Conservation (phyloP, 2,113 vertebrate genomes). For the Lamprologus speciosus region DNA sequence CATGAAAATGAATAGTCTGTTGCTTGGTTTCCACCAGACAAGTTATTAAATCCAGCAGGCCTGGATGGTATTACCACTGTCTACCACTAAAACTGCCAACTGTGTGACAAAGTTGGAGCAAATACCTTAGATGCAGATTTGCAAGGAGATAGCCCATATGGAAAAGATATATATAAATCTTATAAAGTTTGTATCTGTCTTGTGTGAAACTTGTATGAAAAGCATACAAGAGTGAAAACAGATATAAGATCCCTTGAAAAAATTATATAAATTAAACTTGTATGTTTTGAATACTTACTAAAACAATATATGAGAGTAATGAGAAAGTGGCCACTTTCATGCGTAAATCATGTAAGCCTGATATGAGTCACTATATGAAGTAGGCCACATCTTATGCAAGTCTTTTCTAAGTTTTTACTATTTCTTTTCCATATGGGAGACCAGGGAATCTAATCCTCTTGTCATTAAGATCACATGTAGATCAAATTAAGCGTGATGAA, state of each 20-base stretch:
- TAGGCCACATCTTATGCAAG: background rate
- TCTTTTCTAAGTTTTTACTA: background rate
- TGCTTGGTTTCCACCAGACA: background rate
- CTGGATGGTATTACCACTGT: background rate
- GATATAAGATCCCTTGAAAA: background rate
- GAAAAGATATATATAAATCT: background rate
- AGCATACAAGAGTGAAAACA: background rate
- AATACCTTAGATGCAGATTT: background rate
- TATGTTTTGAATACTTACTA: background rate
- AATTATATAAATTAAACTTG: background rate
- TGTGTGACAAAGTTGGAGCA: background rate
- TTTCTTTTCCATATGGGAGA: background rate
- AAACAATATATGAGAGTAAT: background rate
- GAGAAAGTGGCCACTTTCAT: background rate
- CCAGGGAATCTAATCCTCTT: background rate
- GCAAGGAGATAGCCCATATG: background rate
- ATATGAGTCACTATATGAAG: background rate
- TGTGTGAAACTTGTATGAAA: background rate
- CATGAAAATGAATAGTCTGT: background rate
- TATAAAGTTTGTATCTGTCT: background rate
- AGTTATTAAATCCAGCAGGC: background rate
- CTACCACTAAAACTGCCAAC: background rate
- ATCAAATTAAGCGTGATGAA: background rate
- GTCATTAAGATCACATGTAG: background rate
- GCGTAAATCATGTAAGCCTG: background rate